phyloP scores from a whole-genome alignment of 2,113 vertebrate genomes.

The Salvelinus namaycush region DNA sequence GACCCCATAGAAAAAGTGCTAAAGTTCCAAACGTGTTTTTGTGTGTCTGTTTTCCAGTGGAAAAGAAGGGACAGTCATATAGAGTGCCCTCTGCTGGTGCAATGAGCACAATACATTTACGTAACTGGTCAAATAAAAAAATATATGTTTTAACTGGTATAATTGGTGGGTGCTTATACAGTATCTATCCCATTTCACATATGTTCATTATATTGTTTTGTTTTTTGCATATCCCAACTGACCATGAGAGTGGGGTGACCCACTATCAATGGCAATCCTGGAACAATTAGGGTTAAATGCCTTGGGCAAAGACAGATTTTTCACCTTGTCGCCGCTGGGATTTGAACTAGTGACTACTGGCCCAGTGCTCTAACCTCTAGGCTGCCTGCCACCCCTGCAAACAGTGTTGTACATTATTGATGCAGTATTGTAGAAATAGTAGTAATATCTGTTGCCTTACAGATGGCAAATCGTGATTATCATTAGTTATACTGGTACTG shows the following conservation, averaged over 20 bases:
- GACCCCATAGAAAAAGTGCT: background rate
- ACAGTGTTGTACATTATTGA: background rate
- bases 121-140: background rate
- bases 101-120: background rate
- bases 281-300: too few species aligned
- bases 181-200: too few species aligned
- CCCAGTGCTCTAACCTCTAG: too few species aligned
- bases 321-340: too few species aligned
- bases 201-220: too few species aligned
- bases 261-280: too few species aligned
- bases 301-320: too few species aligned
- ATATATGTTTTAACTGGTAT: too few species aligned
- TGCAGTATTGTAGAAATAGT: conserved; percentile 1
- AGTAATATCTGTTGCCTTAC: background rate
- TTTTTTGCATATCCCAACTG: too few species aligned
- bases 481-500: background rate
- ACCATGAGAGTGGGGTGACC: too few species aligned
- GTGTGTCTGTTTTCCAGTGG: conserved; percentile 1
- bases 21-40: conserved; percentile 26
- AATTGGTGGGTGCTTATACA: background rate
- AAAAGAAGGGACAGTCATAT: background rate
- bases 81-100: conserved; percentile 49
- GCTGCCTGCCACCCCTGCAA: too few species aligned
- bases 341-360: too few species aligned
- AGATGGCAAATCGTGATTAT: background rate